A percentile compares a stretch with the other conserved stretches of the same genome.
Conservation (phyloP, 2,113 vertebrate species). For the Tringa solitaria region DNA sequence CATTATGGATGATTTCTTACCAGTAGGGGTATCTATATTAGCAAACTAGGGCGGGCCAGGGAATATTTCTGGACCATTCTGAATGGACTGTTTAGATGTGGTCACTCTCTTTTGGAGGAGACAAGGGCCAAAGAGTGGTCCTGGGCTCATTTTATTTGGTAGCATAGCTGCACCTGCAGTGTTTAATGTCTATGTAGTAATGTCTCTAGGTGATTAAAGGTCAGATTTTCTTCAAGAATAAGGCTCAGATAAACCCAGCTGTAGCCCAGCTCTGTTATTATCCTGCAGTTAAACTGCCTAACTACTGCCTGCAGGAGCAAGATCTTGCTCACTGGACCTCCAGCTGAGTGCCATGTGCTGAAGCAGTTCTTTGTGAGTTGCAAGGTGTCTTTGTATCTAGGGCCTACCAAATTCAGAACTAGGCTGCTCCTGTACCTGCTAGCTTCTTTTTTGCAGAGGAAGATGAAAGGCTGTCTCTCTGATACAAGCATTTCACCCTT, state of each 20-base stretch:
- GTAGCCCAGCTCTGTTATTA: background rate
- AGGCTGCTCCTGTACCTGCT: background rate
- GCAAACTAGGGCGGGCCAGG: background rate
- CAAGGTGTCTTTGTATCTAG: background rate
- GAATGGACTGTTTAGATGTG: background rate
- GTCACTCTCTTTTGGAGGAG: background rate
- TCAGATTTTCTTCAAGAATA: background rate
- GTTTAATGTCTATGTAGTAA: background rate
- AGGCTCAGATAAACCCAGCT: background rate
- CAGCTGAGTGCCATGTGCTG: background rate
- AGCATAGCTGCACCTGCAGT: background rate
- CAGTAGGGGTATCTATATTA: background rate
- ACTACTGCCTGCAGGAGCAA: background rate
- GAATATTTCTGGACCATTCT: background rate
- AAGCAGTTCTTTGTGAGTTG: background rate
- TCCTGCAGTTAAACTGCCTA: background rate
- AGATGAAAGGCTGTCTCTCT: background rate
- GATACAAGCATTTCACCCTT: background rate
- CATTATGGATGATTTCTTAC: background rate
- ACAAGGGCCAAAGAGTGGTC: background rate
- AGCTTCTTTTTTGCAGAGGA: background rate
- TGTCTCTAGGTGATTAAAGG: background rate
- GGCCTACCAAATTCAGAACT: no score
- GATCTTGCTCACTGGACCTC: background rate
- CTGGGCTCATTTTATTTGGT: background rate